Evolutionary conservation across 2,888 invertebrate species (phyloP).

Genomic region (Chironomus tentans): DNA sequence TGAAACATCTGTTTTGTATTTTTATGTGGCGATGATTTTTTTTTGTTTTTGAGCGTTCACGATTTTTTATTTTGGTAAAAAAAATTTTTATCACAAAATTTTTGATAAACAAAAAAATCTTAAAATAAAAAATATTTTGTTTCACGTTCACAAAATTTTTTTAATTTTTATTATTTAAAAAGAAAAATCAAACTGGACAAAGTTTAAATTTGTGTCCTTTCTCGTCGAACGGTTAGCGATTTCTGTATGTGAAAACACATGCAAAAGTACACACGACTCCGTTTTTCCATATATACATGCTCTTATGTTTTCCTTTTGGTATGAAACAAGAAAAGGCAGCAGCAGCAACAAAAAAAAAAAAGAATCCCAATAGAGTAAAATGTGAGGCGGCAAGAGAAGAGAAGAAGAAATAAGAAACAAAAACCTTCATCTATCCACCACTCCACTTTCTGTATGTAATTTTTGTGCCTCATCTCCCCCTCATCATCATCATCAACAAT

Average conservation of each 20-base stretch:
- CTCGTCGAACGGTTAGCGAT: constrained; percentile 16
- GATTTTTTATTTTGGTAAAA: not conserved
- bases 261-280: not conserved
- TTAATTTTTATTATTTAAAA: not conserved
- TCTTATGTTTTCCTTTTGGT: not conserved
- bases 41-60: not conserved
- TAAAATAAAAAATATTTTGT: too few relatives aligned
- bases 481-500: not conserved
- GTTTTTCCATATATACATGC: too few relatives aligned
- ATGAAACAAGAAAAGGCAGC: not conserved
- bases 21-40: not conserved
- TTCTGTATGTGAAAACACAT: constrained; percentile 5
- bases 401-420: constrained; percentile 6
- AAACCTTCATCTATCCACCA: constrained; percentile 9
- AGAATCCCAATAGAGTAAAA: too few relatives aligned
- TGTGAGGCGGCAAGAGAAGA: too few relatives aligned
- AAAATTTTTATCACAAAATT: not conserved
- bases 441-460: constrained; percentile 10
- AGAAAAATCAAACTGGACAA: not conserved
- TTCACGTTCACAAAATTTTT: too few relatives aligned
- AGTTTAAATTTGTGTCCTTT: constrained; percentile 4
- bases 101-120: too few relatives aligned
- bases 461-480: not conserved
- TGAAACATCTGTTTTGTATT: constrained; percentile 25
- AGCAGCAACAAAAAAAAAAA: not conserved